These are phyloP conservation scores for Netelia fuscicornis DNA, from an alignment of 2,888 invertebrate species.

Conservation along the genomic window DNA sequence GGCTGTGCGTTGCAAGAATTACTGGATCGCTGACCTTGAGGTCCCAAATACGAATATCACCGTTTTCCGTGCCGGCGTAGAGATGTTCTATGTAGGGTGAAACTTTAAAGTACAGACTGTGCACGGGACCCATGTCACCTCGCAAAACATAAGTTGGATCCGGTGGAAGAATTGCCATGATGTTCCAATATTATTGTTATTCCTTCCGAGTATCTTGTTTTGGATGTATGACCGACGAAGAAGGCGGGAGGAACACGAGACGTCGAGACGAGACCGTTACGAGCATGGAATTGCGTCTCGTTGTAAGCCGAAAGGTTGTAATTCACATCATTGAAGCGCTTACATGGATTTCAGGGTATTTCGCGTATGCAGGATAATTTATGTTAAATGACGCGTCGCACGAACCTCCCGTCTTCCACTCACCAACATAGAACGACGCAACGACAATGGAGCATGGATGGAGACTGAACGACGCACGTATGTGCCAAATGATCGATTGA, in stretches of 20 bases:
- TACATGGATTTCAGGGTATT: constrained; percentile 14
- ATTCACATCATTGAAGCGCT: neutral
- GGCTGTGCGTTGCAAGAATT: neutral
- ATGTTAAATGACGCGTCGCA: constrained; percentile 64
- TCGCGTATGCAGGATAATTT: constrained; percentile 41
- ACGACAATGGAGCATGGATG: constrained; percentile 46
- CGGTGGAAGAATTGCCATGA: constrained; percentile 90
- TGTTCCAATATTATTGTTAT: constrained; percentile 3
- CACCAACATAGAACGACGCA: constrained; percentile 57
- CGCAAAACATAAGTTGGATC: constrained; percentile 92
- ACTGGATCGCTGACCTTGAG: constrained; percentile 87
- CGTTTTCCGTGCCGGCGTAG: constrained; percentile 91
- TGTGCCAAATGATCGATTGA: constrained; percentile 36
- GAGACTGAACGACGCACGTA: constrained; percentile 45
- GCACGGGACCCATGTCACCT: constrained; percentile 90
- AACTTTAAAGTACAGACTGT: constrained; percentile 88
- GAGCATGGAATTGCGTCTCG: constrained; percentile 4
- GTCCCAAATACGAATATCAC: constrained; percentile 92
- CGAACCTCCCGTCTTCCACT: constrained; percentile 70
- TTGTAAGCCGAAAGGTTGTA: neutral
- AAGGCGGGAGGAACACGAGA: constrained; percentile 71
- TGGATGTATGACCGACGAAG: constrained; percentile 19
- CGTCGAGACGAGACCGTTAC: constrained; percentile 53
- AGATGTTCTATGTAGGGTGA: constrained; percentile 85
- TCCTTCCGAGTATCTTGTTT: neutral